Conservation (phyloP, 1,140 invertebrate genomes). For the Popillia japonica region DNA sequence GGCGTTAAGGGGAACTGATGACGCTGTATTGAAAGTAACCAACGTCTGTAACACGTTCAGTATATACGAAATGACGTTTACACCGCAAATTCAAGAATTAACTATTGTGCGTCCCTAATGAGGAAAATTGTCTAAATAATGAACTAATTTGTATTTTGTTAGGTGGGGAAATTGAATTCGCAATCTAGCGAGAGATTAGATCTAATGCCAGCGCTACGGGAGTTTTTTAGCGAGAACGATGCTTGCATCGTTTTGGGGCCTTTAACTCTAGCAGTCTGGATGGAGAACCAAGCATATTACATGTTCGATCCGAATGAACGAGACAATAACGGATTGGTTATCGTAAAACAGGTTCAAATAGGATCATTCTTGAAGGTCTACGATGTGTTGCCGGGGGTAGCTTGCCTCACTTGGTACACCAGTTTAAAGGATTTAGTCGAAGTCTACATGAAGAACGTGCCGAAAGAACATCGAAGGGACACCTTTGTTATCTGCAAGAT, state of each 20-base stretch:
- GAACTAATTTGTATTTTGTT: not conserved
- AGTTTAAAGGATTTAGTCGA: slow-evolving; percentile 52
- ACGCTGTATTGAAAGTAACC: slow-evolving; percentile 31
- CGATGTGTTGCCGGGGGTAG: slow-evolving; percentile 46
- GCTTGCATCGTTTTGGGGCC: slow-evolving; percentile 55
- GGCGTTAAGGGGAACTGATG: not conserved
- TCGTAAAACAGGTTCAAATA: slow-evolving; percentile 41
- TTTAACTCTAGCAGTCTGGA: slow-evolving; percentile 52
- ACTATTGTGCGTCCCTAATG: too few relatives aligned
- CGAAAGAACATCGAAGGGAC: slow-evolving; percentile 57
- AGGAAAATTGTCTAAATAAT: too few relatives aligned
- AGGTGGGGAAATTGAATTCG: slow-evolving; percentile 51
- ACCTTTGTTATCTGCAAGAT: slow-evolving; percentile 63
- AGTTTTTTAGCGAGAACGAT: slow-evolving; percentile 52
- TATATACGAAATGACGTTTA: slow-evolving; percentile 48
- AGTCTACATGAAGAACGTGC: slow-evolving; percentile 59
- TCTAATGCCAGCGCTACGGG: slow-evolving; percentile 51
- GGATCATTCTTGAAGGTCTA: slow-evolving; percentile 42
- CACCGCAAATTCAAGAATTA: slow-evolving; percentile 43
- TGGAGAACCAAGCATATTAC: slow-evolving; percentile 51
- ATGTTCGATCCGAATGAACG: slow-evolving; percentile 57
- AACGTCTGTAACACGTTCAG: slow-evolving; percentile 45
- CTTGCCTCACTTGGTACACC: slow-evolving; percentile 55
- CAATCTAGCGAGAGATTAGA: slow-evolving; percentile 51
- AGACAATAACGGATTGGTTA: slow-evolving; percentile 47